A percentile compares a stretch with the other conserved stretches of the same genome.
These are phyloP conservation scores for Clupea harengus DNA, from an alignment of 2,113 vertebrate species.

Conservation along the genomic window DNA sequence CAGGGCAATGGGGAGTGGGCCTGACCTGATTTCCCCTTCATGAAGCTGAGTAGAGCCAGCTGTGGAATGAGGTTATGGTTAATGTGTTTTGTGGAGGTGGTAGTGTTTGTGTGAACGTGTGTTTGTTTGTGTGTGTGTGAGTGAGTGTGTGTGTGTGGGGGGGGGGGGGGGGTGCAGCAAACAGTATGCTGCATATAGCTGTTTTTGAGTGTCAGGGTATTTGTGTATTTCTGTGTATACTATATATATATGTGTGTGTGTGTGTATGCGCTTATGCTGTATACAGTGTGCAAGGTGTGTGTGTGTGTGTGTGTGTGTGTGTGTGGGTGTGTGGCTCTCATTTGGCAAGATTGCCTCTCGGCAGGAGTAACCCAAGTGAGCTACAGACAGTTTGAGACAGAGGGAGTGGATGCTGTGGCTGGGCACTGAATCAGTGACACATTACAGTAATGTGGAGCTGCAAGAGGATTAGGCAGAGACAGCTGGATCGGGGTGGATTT, in stretches of 20 bases:
- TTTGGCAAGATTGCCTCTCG: neutral
- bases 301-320: neutral
- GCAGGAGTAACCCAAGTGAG: neutral
- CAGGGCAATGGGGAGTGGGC: neutral
- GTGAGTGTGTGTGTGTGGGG: neutral
- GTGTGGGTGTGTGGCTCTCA: neutral
- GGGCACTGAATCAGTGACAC: neutral
- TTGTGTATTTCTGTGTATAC: neutral
- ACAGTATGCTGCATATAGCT: neutral
- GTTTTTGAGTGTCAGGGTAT: too few relatives aligned
- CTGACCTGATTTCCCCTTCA: conserved; percentile 11
- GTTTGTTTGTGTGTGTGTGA: neutral
- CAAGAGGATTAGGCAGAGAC: neutral
- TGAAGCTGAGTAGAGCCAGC: neutral
- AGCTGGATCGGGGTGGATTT: neutral
- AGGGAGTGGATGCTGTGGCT: neutral
- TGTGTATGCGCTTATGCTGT: too few relatives aligned
- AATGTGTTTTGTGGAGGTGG: neutral
- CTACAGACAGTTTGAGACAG: neutral
- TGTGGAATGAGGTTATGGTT: conserved; percentile 1
- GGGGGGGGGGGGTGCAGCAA: neutral
- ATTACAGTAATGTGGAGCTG: neutral
- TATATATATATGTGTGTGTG: neutral
- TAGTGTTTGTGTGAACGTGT: neutral
- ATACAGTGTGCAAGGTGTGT: neutral